Evolutionary conservation across 2,888 invertebrate species (phyloP).

Genomic region (Podabrus alpinus): DNA sequence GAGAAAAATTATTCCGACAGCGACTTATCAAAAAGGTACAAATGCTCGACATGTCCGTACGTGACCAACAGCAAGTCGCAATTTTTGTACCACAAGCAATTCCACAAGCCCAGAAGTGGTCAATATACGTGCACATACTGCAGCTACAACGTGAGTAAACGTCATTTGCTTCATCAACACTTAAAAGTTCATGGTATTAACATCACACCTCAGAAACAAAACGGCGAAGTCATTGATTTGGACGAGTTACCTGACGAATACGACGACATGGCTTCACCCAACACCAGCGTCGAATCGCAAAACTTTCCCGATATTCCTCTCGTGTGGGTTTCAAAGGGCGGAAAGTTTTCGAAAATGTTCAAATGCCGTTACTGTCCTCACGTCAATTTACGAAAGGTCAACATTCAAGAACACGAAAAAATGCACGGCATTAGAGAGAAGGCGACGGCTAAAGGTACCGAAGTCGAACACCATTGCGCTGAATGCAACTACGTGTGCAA

Average conservation of each 20-base stretch:
- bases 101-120: constrained; percentile 75
- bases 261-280: constrained; percentile 42
- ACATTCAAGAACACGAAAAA: constrained; percentile 82
- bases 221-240: constrained; percentile 44
- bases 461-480: constrained; percentile 69
- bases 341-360: constrained; percentile 78
- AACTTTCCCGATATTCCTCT: constrained; percentile 67
- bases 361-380: constrained; percentile 85
- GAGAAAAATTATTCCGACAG: constrained; percentile 41
- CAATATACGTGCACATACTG: constrained; percentile 83
- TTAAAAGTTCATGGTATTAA: constrained; percentile 73
- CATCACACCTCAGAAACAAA: constrained; percentile 57
- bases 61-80: constrained; percentile 85
- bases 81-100: constrained; percentile 84
- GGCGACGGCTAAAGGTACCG: constrained; percentile 47
- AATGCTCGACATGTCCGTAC: constrained; percentile 81
- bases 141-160: constrained; percentile 80
- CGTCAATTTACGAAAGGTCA: constrained; percentile 78
- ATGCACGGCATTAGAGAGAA: constrained; percentile 66
- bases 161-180: constrained; percentile 83
- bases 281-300: constrained; percentile 53
- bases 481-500: constrained; percentile 82
- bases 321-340: constrained; percentile 76
- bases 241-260: constrained; percentile 48
- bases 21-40: constrained; percentile 68